phyloP scores from a whole-genome alignment of 2,113 vertebrate species.

The Dasypus novemcinctus region DNA sequence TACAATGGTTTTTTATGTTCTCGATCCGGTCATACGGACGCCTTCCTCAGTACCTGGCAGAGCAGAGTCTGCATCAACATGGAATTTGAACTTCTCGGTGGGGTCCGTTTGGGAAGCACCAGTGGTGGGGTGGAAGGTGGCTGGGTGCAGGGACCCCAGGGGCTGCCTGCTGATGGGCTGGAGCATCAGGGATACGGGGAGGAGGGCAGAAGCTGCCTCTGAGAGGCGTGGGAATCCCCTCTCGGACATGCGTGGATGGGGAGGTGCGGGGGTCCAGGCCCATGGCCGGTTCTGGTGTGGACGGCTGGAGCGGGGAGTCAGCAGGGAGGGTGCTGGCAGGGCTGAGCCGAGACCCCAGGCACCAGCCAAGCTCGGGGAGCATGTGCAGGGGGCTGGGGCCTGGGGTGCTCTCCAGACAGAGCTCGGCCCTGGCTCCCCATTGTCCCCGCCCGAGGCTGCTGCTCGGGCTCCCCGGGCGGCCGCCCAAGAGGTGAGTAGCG shows the following conservation, averaged over 20 bases:
- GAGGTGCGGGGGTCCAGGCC: neutral
- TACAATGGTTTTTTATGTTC: fast-evolving
- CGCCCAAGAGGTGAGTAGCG: no score
- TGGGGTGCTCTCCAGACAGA: no score
- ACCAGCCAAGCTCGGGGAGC: no score
- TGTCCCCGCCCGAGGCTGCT: no score
- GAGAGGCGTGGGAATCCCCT: fast-evolving
- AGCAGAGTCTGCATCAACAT: neutral
- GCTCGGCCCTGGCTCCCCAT: no score
- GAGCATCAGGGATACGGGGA: neutral
- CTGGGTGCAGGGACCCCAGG: fast-evolving
- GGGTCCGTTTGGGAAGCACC: neutral
- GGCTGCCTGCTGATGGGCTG: neutral
- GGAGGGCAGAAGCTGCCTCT: neutral
- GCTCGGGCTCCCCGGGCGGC: no score
- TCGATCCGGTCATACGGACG: no score
- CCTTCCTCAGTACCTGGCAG: neutral
- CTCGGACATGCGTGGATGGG: fast-evolving
- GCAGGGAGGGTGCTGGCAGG: no score
- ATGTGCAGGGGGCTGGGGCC: no score
- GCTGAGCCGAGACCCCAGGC: no score
- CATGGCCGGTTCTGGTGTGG: neutral
- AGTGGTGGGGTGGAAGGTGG: no score
- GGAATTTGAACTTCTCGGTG: fast-evolving
- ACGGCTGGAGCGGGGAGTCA: no score